Percentiles rank a stretch among this genome's conserved stretches.
phyloP scores from a whole-genome alignment of 2,888 invertebrate species.

The Netelia melanura region DNA sequence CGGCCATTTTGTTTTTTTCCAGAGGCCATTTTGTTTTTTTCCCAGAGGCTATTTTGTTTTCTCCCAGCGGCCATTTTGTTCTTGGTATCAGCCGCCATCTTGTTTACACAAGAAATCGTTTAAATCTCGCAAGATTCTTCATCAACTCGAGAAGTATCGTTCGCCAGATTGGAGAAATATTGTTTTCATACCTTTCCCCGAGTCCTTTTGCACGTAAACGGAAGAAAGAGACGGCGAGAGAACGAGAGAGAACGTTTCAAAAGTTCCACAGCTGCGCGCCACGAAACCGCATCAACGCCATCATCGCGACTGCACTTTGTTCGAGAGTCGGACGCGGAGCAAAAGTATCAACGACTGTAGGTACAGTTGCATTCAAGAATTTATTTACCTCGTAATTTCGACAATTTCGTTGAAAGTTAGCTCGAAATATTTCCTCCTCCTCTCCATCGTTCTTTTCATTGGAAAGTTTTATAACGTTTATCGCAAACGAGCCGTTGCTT shows the following conservation, averaged over 20 bases:
- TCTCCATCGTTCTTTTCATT: neutral
- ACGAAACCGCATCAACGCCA: constrained; percentile 51
- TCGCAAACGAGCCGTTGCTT: neutral
- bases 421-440: neutral
- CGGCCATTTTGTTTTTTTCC: no score
- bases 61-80: neutral
- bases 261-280: constrained; percentile 44
- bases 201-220: constrained; percentile 25
- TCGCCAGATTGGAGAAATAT: neutral
- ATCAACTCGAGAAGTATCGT: neutral
- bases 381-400: neutral
- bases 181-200: constrained; percentile 1
- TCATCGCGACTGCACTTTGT: constrained; percentile 25
- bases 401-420: neutral
- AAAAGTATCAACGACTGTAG: constrained; percentile 8
- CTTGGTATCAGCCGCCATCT: neutral
- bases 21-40: no score
- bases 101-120: neutral
- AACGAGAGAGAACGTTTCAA: constrained; percentile 18
- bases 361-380: constrained; percentile 36
- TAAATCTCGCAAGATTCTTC: neutral
- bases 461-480: no score
- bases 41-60: neutral
- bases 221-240: neutral
- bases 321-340: constrained; percentile 19